Evolutionary conservation across 1,140 invertebrate genomes (phyloP).

Genomic region (Stenopsyche tienmushanensis): DNA sequence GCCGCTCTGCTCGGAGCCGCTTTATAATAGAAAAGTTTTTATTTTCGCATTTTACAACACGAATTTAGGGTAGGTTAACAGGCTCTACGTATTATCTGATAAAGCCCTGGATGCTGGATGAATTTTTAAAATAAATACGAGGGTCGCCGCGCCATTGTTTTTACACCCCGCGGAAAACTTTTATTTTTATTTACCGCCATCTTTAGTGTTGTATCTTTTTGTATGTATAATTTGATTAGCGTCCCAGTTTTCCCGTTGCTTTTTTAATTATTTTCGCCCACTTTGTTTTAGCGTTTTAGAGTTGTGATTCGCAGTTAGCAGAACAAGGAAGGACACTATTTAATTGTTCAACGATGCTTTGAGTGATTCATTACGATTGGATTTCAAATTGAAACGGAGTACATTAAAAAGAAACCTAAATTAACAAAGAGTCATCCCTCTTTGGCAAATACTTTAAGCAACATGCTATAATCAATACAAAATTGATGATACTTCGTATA

Average conservation of each 20-base stretch:
- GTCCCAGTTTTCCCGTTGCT: background rate
- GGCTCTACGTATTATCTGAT: conserved; percentile 38
- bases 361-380: too few relatives aligned
- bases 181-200: conserved; percentile 10
- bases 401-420: too few relatives aligned
- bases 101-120: conserved; percentile 31
- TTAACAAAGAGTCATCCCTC: too few relatives aligned
- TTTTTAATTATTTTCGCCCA: background rate
- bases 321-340: too few relatives aligned
- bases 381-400: too few relatives aligned
- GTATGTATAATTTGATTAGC: conserved; percentile 1
- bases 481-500: too few relatives aligned
- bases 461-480: too few relatives aligned
- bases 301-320: too few relatives aligned
- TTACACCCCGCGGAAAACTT: background rate
- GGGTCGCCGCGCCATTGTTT: conserved; percentile 20
- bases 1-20: background rate
- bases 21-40: conserved; percentile 39
- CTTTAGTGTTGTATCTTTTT: background rate
- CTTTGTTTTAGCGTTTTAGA: too few relatives aligned
- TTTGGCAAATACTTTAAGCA: too few relatives aligned
- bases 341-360: too few relatives aligned
- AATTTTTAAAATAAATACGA: conserved; percentile 33
- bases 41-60: conserved; percentile 37
- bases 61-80: conserved; percentile 37